Evolutionary conservation across 2,797 vertebrate genomes (phyloP).

Genomic region (Leptodactylus fallax): DNA sequence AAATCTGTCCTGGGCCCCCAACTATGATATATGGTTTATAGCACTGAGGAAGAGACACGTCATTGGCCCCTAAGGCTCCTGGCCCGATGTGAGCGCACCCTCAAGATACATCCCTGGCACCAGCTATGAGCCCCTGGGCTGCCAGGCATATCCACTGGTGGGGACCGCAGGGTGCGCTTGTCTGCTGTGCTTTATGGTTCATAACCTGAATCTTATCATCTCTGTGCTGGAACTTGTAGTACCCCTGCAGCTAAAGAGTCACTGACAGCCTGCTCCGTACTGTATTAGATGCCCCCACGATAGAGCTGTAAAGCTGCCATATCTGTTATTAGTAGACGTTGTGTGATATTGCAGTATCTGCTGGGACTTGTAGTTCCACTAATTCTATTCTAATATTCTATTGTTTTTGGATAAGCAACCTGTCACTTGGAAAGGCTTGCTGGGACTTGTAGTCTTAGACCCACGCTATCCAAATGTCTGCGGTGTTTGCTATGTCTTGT

Average conservation of each 20-base stretch:
- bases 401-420: not conserved
- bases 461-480: not conserved
- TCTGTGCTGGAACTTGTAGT: not conserved
- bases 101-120: not conserved
- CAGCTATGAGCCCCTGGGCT: not conserved
- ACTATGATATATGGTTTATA: too few species aligned
- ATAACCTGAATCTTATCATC: not conserved
- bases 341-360: too few species aligned
- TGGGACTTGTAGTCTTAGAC: too few species aligned
- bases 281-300: too few species aligned
- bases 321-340: too few species aligned
- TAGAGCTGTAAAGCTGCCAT: too few species aligned
- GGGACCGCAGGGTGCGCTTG: too few species aligned
- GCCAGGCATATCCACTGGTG: not conserved
- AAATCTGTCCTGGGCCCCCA: too few species aligned
- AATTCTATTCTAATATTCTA: not conserved
- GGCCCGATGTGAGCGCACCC: too few species aligned
- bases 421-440: not conserved
- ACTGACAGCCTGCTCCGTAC: not conserved
- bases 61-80: too few species aligned
- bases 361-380: slow-evolving; percentile 13
- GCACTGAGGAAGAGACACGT: too few species aligned
- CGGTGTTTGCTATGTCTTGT: not conserved
- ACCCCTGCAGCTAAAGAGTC: not conserved
- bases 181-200: too few species aligned